A percentile compares a stretch with the other conserved stretches of the same genome.
These are phyloP conservation scores for Neodiprion lecontei DNA, from an alignment of 1,140 invertebrate genomes.

Conservation along the genomic window DNA sequence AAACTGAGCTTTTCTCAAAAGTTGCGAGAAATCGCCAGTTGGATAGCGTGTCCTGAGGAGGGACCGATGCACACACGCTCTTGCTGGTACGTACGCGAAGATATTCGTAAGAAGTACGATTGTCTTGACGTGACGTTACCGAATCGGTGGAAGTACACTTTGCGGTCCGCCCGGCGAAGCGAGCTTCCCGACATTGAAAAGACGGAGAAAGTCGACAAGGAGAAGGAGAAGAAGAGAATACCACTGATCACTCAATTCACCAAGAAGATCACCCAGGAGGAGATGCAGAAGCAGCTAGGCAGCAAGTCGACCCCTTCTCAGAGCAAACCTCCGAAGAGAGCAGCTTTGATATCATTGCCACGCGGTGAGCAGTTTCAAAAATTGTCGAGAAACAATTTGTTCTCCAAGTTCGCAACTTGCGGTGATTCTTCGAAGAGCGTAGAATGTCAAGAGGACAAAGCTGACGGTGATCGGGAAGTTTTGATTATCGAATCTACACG, in stretches of 20 bases:
- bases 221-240: slow-evolving; percentile 56
- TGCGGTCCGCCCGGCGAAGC: slow-evolving; percentile 51
- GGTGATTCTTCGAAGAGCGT: not conserved
- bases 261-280: slow-evolving; percentile 61
- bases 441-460: not conserved
- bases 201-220: slow-evolving; percentile 37
- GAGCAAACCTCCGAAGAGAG: slow-evolving; percentile 47
- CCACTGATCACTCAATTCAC: slow-evolving; percentile 66
- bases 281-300: slow-evolving; percentile 57
- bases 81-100: slow-evolving; percentile 74
- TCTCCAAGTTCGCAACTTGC: not conserved
- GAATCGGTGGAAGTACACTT: slow-evolving; percentile 64
- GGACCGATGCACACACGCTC: slow-evolving; percentile 64
- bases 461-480: not conserved
- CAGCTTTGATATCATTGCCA: slow-evolving; percentile 45
- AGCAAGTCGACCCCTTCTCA: slow-evolving; percentile 25
- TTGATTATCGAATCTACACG: not conserved
- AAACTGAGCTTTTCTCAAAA: slow-evolving; percentile 63
- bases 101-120: slow-evolving; percentile 65
- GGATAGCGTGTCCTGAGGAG: slow-evolving; percentile 66
- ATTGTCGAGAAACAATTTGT: slow-evolving; percentile 24
- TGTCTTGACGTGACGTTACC: slow-evolving; percentile 62
- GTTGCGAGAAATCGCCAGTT: slow-evolving; percentile 68
- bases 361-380: slow-evolving; percentile 45
- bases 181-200: slow-evolving; percentile 27